These are phyloP conservation scores for Cladopsammia gracilis DNA, from an alignment of 64 coral and sea anemone species.

Conservation along the genomic window DNA sequence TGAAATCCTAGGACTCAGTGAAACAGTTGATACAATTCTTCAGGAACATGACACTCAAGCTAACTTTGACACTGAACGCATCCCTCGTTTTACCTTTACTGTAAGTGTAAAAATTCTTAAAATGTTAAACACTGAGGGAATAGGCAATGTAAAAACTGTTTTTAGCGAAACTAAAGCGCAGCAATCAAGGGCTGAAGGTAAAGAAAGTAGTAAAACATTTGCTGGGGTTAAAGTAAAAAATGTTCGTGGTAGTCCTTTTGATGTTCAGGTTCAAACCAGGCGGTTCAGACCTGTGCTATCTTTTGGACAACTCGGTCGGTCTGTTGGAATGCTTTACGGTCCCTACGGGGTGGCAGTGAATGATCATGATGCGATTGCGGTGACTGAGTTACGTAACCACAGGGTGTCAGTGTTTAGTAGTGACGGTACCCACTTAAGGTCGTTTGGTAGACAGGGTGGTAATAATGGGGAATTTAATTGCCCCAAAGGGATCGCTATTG, in stretches of 20 bases:
- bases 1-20: too few species aligned
- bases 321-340: background rate
- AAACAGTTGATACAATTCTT: too few species aligned
- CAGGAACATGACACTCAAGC: too few species aligned
- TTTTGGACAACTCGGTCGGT: constrained; percentile 15
- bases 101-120: background rate
- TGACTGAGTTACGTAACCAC: constrained; percentile 4
- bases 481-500: background rate
- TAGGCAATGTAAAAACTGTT: background rate
- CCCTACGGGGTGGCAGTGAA: constrained; percentile 52
- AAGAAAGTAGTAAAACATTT: constrained; percentile 23
- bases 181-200: constrained; percentile 23
- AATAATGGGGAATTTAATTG: background rate
- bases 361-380: constrained; percentile 32
- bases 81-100: background rate
- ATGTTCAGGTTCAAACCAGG: constrained; percentile 22
- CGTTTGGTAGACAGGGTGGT: constrained; percentile 7
- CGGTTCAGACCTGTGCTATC: constrained; percentile 14
- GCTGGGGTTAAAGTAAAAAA: constrained; percentile 42
- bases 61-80: too few species aligned
- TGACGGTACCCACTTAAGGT: background rate
- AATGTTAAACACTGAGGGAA: background rate
- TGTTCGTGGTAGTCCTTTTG: constrained; percentile 20
- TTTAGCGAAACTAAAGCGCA: too few species aligned
- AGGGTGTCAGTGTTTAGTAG: too few species aligned